Percentiles rank a stretch among this genome's conserved stretches.
Evolutionary conservation across 2,797 vertebrate genomes (phyloP).

Genomic region (Falco berigora): DNA sequence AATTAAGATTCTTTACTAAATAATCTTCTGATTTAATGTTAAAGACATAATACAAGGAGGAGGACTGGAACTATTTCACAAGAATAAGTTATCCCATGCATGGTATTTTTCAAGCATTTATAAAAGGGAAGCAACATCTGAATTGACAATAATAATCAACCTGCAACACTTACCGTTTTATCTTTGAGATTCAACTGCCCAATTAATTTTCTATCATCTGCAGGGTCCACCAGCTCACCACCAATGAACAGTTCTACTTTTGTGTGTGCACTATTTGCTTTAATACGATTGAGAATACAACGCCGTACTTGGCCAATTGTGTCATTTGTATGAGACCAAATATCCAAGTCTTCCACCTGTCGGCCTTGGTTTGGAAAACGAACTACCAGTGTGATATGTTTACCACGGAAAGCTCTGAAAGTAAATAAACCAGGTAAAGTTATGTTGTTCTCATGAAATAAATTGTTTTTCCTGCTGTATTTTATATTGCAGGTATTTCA

Average conservation of each 20-base stretch:
- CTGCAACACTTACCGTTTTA: conserved; percentile 84
- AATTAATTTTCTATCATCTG: conserved; percentile 95
- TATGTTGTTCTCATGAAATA: neutral
- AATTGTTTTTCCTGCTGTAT: neutral
- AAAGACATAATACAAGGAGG: neutral
- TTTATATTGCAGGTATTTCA: neutral
- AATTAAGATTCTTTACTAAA: neutral
- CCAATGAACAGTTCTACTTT: conserved; percentile 98
- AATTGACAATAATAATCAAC: neutral
- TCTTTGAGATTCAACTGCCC: conserved; percentile 98
- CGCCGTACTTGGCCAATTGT: conserved; percentile 96
- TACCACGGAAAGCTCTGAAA: conserved; percentile 94
- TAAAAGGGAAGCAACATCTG: neutral
- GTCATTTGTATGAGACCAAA: conserved; percentile 99
- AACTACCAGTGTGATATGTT: conserved; percentile 96
- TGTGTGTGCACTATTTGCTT: conserved; percentile 96
- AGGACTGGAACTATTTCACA: neutral
- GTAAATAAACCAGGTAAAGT: neutral
- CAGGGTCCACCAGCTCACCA: conserved; percentile 95
- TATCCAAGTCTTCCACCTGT: conserved; percentile 96
- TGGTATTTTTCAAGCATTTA: neutral
- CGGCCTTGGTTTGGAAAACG: conserved; percentile 98
- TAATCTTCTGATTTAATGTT: neutral
- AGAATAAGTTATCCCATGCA: neutral
- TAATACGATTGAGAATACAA: conserved; percentile 95